Evolutionary conservation across 2,797 vertebrate species (phyloP).

Genomic region (Picus viridis): DNA sequence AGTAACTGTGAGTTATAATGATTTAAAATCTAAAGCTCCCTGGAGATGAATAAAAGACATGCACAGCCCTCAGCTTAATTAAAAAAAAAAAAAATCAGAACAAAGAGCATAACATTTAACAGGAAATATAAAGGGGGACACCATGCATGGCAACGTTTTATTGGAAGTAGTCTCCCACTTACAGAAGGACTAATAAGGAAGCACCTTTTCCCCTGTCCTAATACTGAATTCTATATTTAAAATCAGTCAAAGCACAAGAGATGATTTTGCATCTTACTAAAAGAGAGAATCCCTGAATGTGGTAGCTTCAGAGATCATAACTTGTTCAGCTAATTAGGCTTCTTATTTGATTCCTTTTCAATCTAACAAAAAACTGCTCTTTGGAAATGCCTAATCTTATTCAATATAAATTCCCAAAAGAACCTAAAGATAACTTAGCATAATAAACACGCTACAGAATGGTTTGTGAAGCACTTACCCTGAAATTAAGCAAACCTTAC

Average conservation of each 20-base stretch:
- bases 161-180: neutral
- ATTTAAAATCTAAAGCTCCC: neutral
- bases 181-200: neutral
- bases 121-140: neutral
- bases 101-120: neutral
- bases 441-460: neutral
- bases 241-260: neutral
- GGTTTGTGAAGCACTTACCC: neutral
- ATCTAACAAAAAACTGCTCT: neutral
- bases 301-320: neutral
- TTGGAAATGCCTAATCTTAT: neutral
- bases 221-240: neutral
- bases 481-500: neutral
- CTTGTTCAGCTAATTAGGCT: neutral
- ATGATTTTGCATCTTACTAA: neutral
- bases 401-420: neutral
- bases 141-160: neutral
- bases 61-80: neutral
- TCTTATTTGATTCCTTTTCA: conserved; percentile 5
- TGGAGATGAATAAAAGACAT: neutral
- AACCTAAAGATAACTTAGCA: neutral
- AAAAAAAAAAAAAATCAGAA: neutral
- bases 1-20: neutral
- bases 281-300: neutral
- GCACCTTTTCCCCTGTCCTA: neutral